A percentile compares a stretch with the other conserved stretches of the same genome.
Evolutionary conservation across 2,113 vertebrate species (phyloP).

Genomic region (Hemiscyllium ocellatum): DNA sequence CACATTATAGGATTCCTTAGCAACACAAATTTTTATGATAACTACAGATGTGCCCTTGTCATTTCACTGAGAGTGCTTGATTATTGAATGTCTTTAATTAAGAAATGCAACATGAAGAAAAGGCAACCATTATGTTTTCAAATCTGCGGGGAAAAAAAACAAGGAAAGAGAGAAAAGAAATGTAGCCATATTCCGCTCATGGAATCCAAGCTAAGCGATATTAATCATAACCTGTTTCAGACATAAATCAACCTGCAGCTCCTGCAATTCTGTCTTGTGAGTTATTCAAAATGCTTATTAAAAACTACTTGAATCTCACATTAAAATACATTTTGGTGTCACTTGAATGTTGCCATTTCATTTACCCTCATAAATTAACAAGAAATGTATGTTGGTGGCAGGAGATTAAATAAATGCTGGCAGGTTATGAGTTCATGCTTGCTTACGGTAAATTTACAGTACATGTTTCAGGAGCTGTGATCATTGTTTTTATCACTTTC

Average conservation of each 20-base stretch:
- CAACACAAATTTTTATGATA: not conserved
- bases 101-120: constrained; percentile 24
- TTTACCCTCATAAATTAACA: not conserved
- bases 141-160: not conserved
- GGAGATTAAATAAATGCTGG: not conserved
- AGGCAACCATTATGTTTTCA: not conserved
- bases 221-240: not conserved
- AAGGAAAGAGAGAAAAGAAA: not conserved
- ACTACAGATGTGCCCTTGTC: not conserved
- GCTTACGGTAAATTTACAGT: constrained; percentile 6
- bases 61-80: not conserved
- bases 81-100: constrained; percentile 13
- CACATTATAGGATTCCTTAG: not conserved
- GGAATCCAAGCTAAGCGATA: not conserved
- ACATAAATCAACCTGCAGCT: constrained; percentile 8
- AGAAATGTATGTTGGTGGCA: not conserved
- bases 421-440: not conserved
- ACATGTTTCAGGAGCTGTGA: not conserved
- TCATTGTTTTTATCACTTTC: not conserved
- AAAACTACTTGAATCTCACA: not conserved
- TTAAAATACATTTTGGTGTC: not conserved
- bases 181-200: not conserved
- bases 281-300: constrained; percentile 3
- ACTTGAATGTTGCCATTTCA: not conserved
- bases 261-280: not conserved